Evolutionary conservation across 92 coral and sea anemone genomes (phyloP), one percentile per base, ranked within the genome.

Genomic region (Bergia puertoricense): DNA sequence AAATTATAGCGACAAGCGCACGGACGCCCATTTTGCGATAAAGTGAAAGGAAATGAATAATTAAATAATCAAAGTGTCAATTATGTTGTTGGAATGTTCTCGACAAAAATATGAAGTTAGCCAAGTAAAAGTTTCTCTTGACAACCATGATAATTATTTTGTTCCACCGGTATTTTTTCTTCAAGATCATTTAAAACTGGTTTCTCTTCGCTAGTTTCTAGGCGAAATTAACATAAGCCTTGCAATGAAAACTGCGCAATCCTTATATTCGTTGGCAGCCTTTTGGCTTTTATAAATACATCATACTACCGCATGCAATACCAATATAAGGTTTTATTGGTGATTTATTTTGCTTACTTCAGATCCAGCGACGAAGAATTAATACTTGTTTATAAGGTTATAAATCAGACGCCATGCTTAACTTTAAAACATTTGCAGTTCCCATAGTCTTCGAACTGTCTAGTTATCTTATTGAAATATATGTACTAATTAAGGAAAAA

Each of bases 301-400:
- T 37, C 59, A 38, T 80, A 15, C 85, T 80, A 36, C 36, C 39
- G 71, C 85, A 36, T 80, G 46, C 71, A 37, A 54, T 39, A 37
- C 72, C 50, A 37, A 57, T 80, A 57, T 80, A 18, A 54, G 50
- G 37, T 80, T 80, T 80, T 80, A 80, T 80, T 73, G 15, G 46
- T 80, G 46, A 80, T 80, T 38, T 56, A n/a, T 39, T 80, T 59
- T 38, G 44, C 37, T 59, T 80, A 62, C 69, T 62, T 16, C 69
- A 62, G 69, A 62, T 62, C n/a, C 41, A 56, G 4, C 36, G 38
- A 50, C 37, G 8, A 39, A 8, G 62, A 44, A 44, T 6, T 14
- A 48, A 79, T 23, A n/a, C 20, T 50, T 46, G 36, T 30, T 13
- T n/a, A 30, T 38, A 51, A 56, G 36, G 14, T 56, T 54, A 50